A percentile compares a stretch with the other conserved stretches of the same genome.
phyloP scores from a whole-genome alignment of 2,888 invertebrate genomes.

The Meandrusa payeni region DNA sequence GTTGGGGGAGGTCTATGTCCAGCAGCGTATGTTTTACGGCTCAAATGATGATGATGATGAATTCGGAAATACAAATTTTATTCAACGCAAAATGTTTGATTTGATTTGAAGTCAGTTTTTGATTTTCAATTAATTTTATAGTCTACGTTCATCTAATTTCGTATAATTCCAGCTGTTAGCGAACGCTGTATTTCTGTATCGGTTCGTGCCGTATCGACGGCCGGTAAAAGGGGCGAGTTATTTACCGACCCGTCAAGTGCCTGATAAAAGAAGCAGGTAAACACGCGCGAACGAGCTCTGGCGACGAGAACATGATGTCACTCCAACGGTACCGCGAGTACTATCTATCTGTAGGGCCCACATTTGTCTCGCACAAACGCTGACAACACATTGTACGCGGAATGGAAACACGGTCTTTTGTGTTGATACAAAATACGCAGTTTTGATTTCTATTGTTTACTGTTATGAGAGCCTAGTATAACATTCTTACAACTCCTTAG shows the following conservation, averaged over 20 bases:
- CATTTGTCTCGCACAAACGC: slow-evolving; percentile 6
- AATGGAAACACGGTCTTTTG: slow-evolving; percentile 2
- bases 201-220: slow-evolving; percentile 9
- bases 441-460: not conserved
- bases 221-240: slow-evolving; percentile 7
- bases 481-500: no score
- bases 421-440: not conserved
- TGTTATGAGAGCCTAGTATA: no score
- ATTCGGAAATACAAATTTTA: no score
- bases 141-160: no score
- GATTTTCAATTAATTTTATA: no score
- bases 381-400: not conserved
- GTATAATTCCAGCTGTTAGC: slow-evolving; percentile 1
- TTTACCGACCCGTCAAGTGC: slow-evolving; percentile 17
- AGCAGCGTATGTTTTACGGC: no score
- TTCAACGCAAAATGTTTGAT: not conserved
- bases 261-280: slow-evolving; percentile 21
- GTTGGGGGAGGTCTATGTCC: no score
- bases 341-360: slow-evolving; percentile 2
- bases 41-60: no score
- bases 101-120: no score
- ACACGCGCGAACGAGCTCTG: slow-evolving; percentile 7
- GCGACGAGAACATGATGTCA: slow-evolving; percentile 9
- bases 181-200: slow-evolving; percentile 8
- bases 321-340: slow-evolving; percentile 16